A percentile compares a stretch with the other conserved stretches of the same genome.
Evolutionary conservation across 2,888 invertebrate species (phyloP).

Genomic region (Pecten maximus): DNA sequence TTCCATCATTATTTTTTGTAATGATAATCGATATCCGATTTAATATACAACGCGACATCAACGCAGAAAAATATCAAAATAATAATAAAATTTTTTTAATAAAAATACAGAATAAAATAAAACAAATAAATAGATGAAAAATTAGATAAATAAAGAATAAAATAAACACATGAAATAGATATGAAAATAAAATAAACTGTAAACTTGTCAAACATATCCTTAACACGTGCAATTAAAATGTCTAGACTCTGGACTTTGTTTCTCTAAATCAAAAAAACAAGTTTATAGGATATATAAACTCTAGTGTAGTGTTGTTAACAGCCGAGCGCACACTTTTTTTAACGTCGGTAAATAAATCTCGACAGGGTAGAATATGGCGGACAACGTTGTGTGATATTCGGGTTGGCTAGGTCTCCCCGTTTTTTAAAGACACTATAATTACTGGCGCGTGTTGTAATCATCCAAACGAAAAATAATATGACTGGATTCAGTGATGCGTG

Average conservation of each 20-base stretch:
- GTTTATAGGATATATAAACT: background rate
- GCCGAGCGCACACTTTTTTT: background rate
- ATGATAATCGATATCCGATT: too few species aligned
- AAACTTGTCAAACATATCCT: background rate
- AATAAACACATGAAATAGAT: too few species aligned
- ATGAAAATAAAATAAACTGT: too few species aligned
- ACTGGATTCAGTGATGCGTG: background rate
- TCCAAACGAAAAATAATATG: background rate
- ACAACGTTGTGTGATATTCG: background rate
- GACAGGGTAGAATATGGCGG: background rate
- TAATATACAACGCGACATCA: too few species aligned
- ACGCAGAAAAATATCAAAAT: too few species aligned
- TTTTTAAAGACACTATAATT: background rate
- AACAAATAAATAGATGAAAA: too few species aligned
- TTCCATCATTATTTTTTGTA: too few species aligned
- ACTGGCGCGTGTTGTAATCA: background rate
- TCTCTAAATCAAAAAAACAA: background rate
- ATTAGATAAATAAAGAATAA: too few species aligned
- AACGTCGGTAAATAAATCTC: background rate
- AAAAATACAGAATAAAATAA: too few species aligned
- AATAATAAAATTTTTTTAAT: too few species aligned
- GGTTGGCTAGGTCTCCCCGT: background rate
- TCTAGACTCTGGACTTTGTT: background rate
- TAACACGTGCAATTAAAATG: constrained; percentile 5
- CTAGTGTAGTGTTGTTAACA: background rate